These are phyloP conservation scores for Larimichthys crocea DNA, from an alignment of 2,113 vertebrate species.

Conservation along the genomic window DNA sequence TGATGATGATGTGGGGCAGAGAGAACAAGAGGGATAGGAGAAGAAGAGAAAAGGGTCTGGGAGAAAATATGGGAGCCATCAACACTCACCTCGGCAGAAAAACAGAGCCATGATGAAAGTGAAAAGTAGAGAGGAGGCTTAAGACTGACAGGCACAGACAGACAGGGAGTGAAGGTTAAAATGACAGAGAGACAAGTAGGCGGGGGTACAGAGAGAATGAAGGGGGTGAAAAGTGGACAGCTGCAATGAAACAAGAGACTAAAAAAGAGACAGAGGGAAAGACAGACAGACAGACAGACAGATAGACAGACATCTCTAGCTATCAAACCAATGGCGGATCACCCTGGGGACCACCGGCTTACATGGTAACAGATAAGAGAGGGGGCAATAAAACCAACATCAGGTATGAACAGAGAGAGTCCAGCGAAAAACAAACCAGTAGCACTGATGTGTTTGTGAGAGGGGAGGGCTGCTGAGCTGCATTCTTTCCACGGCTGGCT, in stretches of 20 bases:
- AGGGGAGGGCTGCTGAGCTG: neutral
- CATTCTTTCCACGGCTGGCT: slow-evolving; percentile 14
- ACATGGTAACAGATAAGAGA: slow-evolving; percentile 23
- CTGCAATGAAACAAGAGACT: slow-evolving; percentile 60
- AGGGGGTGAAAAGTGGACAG: slow-evolving; percentile 51
- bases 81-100: slow-evolving; percentile 71
- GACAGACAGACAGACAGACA: slow-evolving; percentile 29
- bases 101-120: slow-evolving; percentile 70
- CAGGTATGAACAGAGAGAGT: slow-evolving; percentile 17
- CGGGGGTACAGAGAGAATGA: slow-evolving; percentile 24
- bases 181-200: slow-evolving; percentile 66
- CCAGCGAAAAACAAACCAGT: slow-evolving; percentile 9
- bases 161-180: slow-evolving; percentile 71
- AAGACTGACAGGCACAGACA: slow-evolving; percentile 63
- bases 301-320: slow-evolving; percentile 27
- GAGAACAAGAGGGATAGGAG: neutral
- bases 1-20: neutral
- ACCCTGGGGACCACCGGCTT: slow-evolving; percentile 6
- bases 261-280: slow-evolving; percentile 39
- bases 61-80: slow-evolving; percentile 71
- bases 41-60: neutral
- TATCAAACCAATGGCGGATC: slow-evolving; percentile 37
- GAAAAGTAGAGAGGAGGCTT: slow-evolving; percentile 38
- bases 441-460: neutral
- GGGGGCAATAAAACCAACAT: neutral